phyloP scores from a whole-genome alignment of 2,113 vertebrate genomes.

The Sturnus vulgaris region DNA sequence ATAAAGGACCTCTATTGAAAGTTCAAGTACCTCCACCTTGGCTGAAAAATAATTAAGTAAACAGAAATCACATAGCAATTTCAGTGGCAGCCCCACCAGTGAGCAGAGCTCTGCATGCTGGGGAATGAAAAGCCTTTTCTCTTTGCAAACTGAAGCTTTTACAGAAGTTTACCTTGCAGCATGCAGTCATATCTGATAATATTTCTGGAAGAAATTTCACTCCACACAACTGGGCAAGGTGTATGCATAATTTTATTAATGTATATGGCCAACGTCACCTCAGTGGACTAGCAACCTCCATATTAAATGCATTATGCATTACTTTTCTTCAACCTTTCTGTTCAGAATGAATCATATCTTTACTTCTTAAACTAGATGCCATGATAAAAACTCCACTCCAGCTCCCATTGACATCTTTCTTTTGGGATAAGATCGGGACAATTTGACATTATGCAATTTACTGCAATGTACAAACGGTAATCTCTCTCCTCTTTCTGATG shows the following conservation, averaged over 20 bases:
- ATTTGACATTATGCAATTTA: slow-evolving; percentile 19
- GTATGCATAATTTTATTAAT: background rate
- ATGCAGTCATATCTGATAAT: background rate
- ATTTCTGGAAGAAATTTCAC: background rate
- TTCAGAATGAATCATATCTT: background rate
- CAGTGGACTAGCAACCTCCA: background rate
- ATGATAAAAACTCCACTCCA: background rate
- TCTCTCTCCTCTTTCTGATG: background rate
- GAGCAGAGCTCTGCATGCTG: background rate
- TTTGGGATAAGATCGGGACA: background rate
- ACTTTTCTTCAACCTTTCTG: background rate
- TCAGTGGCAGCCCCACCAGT: background rate
- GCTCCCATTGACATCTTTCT: background rate
- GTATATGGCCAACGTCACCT: background rate
- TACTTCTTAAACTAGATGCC: background rate
- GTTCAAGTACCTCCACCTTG: background rate
- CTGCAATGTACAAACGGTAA: background rate
- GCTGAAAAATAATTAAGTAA: background rate
- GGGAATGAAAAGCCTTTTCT: background rate
- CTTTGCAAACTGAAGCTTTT: background rate
- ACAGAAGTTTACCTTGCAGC: background rate
- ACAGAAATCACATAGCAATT: background rate
- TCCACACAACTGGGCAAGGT: background rate
- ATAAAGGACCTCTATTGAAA: background rate
- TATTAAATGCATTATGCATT: slow-evolving; percentile 18